A percentile compares a stretch with the other conserved stretches of the same genome.
Evolutionary conservation across 2,797 vertebrate genomes (phyloP).

Genomic region (Caiman crocodilus): DNA sequence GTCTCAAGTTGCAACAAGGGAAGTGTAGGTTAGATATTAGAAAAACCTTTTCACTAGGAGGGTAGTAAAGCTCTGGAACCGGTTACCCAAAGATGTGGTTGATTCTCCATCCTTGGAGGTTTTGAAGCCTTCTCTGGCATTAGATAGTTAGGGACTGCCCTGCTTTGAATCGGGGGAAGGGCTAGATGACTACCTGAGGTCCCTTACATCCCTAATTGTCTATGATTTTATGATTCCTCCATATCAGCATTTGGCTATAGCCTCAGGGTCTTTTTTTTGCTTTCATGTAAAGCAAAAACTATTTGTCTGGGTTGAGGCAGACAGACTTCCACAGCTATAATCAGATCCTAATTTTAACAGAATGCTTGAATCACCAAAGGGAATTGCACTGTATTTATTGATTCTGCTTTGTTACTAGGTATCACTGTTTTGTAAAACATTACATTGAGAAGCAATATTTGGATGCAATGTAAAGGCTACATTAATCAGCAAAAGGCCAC

Average conservation of each 20-base stretch:
- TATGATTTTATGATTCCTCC: background rate
- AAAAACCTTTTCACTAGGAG: too few relatives aligned
- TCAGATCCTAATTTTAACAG: constrained; percentile 69
- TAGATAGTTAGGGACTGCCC: too few relatives aligned
- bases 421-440: constrained; percentile 62
- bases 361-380: constrained; percentile 41
- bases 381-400: constrained; percentile 70
- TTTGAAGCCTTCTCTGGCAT: too few relatives aligned
- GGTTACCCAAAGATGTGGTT: too few relatives aligned
- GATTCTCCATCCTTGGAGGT: too few relatives aligned
- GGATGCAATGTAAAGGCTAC: constrained; percentile 54
- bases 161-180: too few relatives aligned
- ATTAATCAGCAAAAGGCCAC: constrained; percentile 64
- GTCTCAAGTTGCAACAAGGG: too few relatives aligned
- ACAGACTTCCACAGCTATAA: constrained; percentile 62
- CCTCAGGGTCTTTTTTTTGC: constrained; percentile 34
- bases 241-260: constrained; percentile 22
- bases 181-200: too few relatives aligned
- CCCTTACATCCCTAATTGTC: too few relatives aligned
- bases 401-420: constrained; percentile 64
- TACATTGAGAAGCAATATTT: constrained; percentile 49
- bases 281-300: constrained; percentile 63
- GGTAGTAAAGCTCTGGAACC: too few relatives aligned
- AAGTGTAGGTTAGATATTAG: too few relatives aligned
- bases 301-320: constrained; percentile 59